Base-by-base conservation (phyloP, 2,113 vertebrate species). In the Pholis gunnellus region DNA sequence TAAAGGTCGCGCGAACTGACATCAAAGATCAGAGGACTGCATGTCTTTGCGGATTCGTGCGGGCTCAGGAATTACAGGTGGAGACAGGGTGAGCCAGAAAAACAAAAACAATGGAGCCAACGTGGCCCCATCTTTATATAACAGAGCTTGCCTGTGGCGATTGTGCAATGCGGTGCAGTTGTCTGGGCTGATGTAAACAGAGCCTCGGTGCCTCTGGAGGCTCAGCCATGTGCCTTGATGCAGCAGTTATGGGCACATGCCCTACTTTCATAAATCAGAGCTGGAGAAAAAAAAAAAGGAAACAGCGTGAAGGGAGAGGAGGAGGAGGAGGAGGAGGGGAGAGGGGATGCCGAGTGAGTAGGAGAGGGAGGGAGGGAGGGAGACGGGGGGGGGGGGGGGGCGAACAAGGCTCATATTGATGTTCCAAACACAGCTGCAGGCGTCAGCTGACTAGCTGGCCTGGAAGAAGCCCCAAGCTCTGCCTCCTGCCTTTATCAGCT, bases 161-260 rank as follows among this genome's bases (percentile, higher is more conserved):
- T 91, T 93, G 93, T 92, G 93, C 93, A 94, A 92, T 90, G 92
- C 89, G 22, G 78, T 71, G 92, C 90, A 90, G 91, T 91, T 78
- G 92, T 95, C 93, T 91, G 88, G 88, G 88, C 92, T 90, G 93
- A 93, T 94, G 93, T 95, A 94, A 95, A 95, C 94, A 94, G 87
- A 90, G 91, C 72, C 81, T 77, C 42, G 34, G 80, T 72, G 91
- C 91, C 88, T 92, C 92, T 82, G 91, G 94, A 94, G 93, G 91
- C 86, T 88, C 90, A 92, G 89, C 93, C 91, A 92, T 93, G 94
- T 89, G 91, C 89, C 93, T 94, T 94, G 94, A 95, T 95, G 94
- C 93, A 94, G 94, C 93, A 95, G 95, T 96, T 95, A 95, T 95
- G 90, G 95, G 91, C 95, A 94, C 92, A 95, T 95, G 96, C 93